Evolutionary conservation across 2,113 vertebrate genomes (phyloP).

Genomic region (Pelodiscus sinensis): DNA sequence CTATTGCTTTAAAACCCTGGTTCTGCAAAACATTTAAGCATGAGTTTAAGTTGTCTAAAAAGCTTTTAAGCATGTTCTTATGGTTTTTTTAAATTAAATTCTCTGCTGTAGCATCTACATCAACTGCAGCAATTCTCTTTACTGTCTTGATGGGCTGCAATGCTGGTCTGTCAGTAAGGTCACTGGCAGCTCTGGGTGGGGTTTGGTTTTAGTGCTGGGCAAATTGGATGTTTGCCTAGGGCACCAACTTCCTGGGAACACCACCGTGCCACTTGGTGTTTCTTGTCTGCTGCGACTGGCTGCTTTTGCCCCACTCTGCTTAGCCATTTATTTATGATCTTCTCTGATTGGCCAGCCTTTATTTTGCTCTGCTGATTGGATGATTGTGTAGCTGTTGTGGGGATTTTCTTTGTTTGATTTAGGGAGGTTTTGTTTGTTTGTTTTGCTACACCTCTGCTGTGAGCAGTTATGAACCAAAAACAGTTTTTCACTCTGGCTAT

Average conservation of each 20-base stretch:
- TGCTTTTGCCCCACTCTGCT: not conserved
- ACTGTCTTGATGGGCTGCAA: not conserved
- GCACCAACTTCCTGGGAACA: not conserved
- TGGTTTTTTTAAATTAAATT: not conserved
- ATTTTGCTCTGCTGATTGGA: not conserved
- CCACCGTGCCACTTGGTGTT: not conserved
- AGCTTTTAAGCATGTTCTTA: not conserved
- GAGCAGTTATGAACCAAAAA: not conserved
- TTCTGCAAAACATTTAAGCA: not conserved
- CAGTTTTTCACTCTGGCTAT: not conserved
- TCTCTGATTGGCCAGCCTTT: not conserved
- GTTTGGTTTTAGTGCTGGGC: not conserved
- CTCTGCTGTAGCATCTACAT: not conserved
- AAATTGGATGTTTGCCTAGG: not conserved
- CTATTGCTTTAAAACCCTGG: not conserved
- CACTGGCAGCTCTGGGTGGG: not conserved
- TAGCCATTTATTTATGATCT: not conserved
- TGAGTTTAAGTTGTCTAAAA: not conserved
- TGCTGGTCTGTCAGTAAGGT: not conserved
- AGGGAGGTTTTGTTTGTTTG: not conserved
- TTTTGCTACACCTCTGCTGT: not conserved
- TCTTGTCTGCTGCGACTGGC: not conserved
- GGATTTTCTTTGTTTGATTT: not conserved
- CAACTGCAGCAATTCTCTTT: not conserved
- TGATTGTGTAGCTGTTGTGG: not conserved